These are phyloP conservation scores for Corythaixoides concolor DNA, from an alignment of 2,113 vertebrate species.

Conservation along the genomic window DNA sequence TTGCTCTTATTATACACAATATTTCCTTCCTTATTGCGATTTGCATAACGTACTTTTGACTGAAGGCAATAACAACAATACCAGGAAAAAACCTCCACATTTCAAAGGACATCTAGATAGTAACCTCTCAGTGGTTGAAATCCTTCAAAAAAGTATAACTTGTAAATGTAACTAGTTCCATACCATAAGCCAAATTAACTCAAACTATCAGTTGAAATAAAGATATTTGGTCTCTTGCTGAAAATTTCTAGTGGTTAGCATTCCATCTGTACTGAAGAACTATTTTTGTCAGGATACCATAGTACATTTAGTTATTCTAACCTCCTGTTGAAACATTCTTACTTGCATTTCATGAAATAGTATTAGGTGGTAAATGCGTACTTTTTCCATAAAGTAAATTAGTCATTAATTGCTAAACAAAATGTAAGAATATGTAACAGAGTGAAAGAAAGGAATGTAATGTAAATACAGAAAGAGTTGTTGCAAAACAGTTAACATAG, in stretches of 20 bases:
- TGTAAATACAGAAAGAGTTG: neutral
- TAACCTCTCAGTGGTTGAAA: neutral
- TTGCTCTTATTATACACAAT: neutral
- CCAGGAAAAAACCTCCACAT: neutral
- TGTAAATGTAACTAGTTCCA: neutral
- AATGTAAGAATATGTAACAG: neutral
- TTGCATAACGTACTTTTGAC: slow-evolving; percentile 5
- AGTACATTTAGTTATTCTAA: neutral
- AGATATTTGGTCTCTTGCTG: neutral
- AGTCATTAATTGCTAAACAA: neutral
- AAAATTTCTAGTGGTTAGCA: neutral
- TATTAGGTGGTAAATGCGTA: neutral
- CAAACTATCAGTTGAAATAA: neutral
- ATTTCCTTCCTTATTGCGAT: neutral
- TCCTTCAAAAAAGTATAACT: neutral
- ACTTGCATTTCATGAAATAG: neutral
- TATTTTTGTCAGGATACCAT: neutral
- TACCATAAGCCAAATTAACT: neutral
- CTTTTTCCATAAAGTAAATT: neutral
- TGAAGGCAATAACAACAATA: neutral
- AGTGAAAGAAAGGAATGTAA: neutral
- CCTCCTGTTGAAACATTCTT: neutral
- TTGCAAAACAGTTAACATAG: neutral
- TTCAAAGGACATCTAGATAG: neutral
- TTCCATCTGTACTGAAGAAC: neutral